phyloP scores from a whole-genome alignment of 2,113 vertebrate species.

The Mionectes macconnelli region DNA sequence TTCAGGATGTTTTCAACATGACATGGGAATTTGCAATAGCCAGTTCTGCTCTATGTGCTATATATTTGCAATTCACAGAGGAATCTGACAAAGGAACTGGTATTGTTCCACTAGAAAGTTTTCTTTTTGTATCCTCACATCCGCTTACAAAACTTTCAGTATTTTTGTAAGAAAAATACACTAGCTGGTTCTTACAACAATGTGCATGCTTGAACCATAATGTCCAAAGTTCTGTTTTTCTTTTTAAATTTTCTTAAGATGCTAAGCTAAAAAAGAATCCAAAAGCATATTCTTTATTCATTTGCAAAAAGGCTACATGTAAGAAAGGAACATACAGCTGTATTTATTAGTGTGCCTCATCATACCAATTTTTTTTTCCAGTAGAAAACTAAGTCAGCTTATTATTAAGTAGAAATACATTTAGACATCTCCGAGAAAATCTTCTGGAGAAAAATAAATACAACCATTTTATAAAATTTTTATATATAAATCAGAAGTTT shows the following conservation, averaged over 20 bases:
- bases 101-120: neutral
- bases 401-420: neutral
- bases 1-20: neutral
- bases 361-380: neutral
- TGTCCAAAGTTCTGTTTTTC: neutral
- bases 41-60: neutral
- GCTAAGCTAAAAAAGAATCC: neutral
- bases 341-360: neutral
- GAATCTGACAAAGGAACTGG: neutral
- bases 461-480: neutral
- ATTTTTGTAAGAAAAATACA: neutral
- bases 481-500: neutral
- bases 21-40: neutral
- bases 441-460: neutral
- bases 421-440: neutral
- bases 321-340: neutral
- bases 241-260: neutral
- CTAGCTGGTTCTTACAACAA: neutral
- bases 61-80: neutral
- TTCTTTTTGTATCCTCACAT: neutral
- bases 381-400: neutral
- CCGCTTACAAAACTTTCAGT: neutral
- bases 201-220: neutral
- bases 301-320: neutral
- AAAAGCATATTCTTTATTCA: neutral